phyloP scores from a whole-genome alignment of 2,888 invertebrate genomes.

The Pristionchus fissidentatus region DNA sequence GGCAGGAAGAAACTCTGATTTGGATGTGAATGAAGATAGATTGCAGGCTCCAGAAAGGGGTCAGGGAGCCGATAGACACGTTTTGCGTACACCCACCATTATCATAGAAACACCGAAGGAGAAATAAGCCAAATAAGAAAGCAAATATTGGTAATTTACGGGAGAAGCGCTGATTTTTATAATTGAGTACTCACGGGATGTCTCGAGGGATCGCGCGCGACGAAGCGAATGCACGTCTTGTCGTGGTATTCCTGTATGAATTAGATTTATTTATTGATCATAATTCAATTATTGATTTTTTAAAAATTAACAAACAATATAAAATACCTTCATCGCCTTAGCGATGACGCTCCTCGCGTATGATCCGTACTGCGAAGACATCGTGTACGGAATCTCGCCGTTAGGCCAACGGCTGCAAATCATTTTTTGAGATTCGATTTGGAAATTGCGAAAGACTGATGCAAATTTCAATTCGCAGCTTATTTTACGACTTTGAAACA shows the following conservation, averaged over 20 bases:
- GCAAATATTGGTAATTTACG: too few species aligned
- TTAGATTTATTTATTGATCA: background rate
- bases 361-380: conserved; percentile 72
- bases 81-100: too few species aligned
- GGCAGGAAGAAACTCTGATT: background rate
- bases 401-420: conserved; percentile 69
- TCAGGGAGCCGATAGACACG: too few species aligned
- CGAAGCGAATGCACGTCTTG: conserved; percentile 82
- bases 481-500: background rate
- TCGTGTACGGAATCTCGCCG: conserved; percentile 74
- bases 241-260: conserved; percentile 80
- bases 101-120: too few species aligned
- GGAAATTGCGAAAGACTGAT: background rate
- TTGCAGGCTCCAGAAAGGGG: too few species aligned
- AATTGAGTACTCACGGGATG: conserved; percentile 24
- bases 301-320: background rate
- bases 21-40: background rate
- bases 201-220: conserved; percentile 78
- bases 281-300: background rate
- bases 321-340: conserved; percentile 70
- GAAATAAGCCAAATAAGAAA: too few species aligned
- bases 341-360: conserved; percentile 74
- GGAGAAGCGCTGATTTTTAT: too few species aligned
- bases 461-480: background rate
- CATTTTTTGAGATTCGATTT: too few species aligned